These are phyloP conservation scores for Diplosoma virens DNA, from an alignment of 23 tunicate genomes.

Conservation along the genomic window DNA sequence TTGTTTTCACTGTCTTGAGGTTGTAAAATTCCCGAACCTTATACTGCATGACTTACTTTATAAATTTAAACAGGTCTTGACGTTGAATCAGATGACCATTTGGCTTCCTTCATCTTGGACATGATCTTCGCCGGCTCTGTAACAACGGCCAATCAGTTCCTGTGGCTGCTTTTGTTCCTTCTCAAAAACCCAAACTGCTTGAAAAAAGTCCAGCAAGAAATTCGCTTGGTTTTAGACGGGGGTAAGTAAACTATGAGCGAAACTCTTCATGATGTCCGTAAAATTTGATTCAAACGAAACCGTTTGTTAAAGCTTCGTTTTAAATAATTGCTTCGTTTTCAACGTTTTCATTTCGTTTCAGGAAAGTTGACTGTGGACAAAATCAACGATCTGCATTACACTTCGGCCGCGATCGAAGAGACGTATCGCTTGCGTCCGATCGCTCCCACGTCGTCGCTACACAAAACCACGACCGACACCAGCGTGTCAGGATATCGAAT, in stretches of 20 bases:
- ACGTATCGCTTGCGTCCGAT: conserved; percentile 66
- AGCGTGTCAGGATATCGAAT: conserved; percentile 48
- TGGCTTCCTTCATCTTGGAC: conserved; percentile 41
- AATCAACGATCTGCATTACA: conserved; percentile 27
- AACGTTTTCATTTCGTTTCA: too few relatives aligned
- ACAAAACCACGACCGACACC: conserved; percentile 55
- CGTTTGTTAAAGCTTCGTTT: too few relatives aligned
- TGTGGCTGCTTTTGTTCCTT: conserved; percentile 62
- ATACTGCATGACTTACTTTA: too few relatives aligned
- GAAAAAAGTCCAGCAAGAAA: conserved; percentile 50
- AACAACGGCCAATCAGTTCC: conserved; percentile 43
- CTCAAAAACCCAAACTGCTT: conserved; percentile 52
- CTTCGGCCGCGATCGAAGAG: conserved; percentile 64
- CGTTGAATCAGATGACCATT: neutral
- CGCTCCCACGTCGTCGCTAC: conserved; percentile 51
- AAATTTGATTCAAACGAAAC: too few relatives aligned
- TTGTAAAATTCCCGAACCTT: too few relatives aligned
- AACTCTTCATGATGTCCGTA: too few relatives aligned
- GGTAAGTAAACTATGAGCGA: too few relatives aligned
- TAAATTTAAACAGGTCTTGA: too few relatives aligned
- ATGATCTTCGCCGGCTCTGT: conserved; percentile 58
- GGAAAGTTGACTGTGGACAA: neutral
- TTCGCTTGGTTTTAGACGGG: too few relatives aligned
- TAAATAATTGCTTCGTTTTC: too few relatives aligned
- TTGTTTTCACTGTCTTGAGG: too few relatives aligned